Percentiles rank a stretch among this genome's conserved stretches.
Conservation (phyloP, 2,797 vertebrate genomes). For the Sebastes elongatus region DNA sequence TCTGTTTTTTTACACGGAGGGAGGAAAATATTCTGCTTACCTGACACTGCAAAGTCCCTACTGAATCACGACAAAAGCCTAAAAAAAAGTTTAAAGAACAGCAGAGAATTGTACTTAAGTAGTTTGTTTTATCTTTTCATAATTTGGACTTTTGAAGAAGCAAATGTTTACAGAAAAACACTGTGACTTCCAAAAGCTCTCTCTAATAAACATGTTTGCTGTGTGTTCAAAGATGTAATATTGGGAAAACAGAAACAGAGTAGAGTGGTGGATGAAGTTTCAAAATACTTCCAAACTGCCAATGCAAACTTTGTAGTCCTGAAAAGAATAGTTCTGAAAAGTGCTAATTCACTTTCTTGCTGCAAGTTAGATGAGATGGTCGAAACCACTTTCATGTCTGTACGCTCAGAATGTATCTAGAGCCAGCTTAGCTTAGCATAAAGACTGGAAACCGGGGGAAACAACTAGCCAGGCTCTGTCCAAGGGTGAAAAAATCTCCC, state of each 20-base stretch:
- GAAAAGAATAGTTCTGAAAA: not conserved
- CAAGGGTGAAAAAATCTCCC: too few relatives aligned
- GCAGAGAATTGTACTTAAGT: not conserved
- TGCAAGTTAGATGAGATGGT: too few relatives aligned
- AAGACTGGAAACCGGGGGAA: too few relatives aligned
- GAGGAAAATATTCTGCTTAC: slow-evolving; percentile 3
- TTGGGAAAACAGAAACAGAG: not conserved
- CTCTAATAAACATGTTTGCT: not conserved
- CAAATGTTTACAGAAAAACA: too few relatives aligned
- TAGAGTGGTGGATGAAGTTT: not conserved
- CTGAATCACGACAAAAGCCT: not conserved
- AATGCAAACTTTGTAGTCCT: not conserved
- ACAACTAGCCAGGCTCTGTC: too few relatives aligned
- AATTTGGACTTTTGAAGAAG: not conserved
- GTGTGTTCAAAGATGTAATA: not conserved
- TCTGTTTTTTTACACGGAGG: slow-evolving; percentile 22
- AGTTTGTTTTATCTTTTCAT: not conserved
- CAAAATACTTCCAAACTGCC: not conserved
- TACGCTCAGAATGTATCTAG: too few relatives aligned
- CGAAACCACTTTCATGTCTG: too few relatives aligned
- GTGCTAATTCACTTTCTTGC: too few relatives aligned
- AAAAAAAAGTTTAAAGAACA: not conserved
- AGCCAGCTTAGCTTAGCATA: too few relatives aligned
- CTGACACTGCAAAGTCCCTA: not conserved
- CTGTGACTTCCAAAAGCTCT: not conserved